phyloP scores from a whole-genome alignment of 2,888 invertebrate species.

The Sphaeridia pumilis region DNA sequence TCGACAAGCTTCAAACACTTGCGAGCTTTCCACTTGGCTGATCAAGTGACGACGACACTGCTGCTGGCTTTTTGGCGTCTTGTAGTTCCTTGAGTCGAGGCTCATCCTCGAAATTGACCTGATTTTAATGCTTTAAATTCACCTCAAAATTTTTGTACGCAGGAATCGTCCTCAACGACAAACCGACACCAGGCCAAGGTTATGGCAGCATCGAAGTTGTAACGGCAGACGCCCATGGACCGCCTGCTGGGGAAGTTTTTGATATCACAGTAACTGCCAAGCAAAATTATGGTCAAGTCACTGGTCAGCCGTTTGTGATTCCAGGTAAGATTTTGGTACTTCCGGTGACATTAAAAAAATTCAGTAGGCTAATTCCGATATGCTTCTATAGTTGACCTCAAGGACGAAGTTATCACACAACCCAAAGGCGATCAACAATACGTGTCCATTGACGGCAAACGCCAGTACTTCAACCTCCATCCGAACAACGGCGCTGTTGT shows the following conservation, averaged over 20 bases:
- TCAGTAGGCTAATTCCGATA: too few relatives aligned
- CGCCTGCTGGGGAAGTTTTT: conserved; percentile 54
- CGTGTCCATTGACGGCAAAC: conserved; percentile 81
- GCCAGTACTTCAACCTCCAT: conserved; percentile 75
- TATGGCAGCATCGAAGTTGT: conserved; percentile 42
- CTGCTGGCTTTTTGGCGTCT: too few relatives aligned
- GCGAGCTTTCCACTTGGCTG: too few relatives aligned
- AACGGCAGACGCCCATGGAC: conserved; percentile 39
- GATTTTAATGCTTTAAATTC: too few relatives aligned
- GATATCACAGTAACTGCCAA: conserved; percentile 79
- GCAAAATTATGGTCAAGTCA: conserved; percentile 55
- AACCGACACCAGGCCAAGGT: conserved; percentile 38
- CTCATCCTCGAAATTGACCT: too few relatives aligned
- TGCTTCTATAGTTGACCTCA: conserved; percentile 50
- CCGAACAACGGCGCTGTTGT: conserved; percentile 26
- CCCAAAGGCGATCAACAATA: conserved; percentile 70
- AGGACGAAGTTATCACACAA: conserved; percentile 53
- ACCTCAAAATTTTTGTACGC: conserved; percentile 37
- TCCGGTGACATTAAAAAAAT: not conserved
- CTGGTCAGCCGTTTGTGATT: conserved; percentile 46
- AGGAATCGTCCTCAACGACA: conserved; percentile 74
- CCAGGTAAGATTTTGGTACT: conserved; percentile 40
- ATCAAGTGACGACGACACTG: too few relatives aligned
- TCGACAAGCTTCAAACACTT: too few relatives aligned
- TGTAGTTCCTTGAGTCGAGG: too few relatives aligned